A percentile compares a stretch with the other conserved stretches of the same genome.
Conservation (phyloP, 2,888 invertebrate genomes). For the Caenorhabditis sp. region DNA sequence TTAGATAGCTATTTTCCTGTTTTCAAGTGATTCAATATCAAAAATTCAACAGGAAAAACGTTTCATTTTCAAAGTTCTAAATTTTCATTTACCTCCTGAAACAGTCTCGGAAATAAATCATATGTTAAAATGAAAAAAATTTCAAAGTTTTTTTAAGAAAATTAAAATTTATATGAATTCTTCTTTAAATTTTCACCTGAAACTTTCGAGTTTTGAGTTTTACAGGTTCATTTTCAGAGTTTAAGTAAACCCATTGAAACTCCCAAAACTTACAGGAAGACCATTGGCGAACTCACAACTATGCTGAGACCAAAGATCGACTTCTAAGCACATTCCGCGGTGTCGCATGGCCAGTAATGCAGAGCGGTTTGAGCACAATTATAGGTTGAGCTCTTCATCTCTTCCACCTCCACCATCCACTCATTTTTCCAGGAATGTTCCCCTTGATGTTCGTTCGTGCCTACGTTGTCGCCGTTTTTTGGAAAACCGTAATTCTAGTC, state of each 20-base stretch:
- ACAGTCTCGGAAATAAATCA: no score
- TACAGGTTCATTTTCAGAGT: no score
- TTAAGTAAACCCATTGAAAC: background rate
- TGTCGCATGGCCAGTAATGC: constrained; percentile 69
- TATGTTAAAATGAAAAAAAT: no score
- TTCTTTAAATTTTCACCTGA: no score
- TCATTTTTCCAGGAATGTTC: constrained; percentile 53
- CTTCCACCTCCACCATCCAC: constrained; percentile 9
- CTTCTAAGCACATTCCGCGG: constrained; percentile 61
- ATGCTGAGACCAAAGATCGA: constrained; percentile 44
- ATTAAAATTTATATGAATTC: no score
- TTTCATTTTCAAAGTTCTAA: no score
- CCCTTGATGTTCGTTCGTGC: constrained; percentile 68
- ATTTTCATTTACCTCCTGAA: no score
- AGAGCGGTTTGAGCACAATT: constrained; percentile 63
- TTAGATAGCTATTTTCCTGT: no score
- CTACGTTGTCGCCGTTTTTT: constrained; percentile 69
- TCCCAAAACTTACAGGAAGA: constrained; percentile 29
- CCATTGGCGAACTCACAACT: constrained; percentile 27
- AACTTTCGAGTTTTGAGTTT: no score
- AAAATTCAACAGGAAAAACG: no score
- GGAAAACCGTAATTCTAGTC: constrained; percentile 68
- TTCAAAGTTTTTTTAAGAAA: no score
- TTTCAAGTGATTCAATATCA: no score
- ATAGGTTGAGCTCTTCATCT: constrained; percentile 21